Conservation (phyloP, 1,140 invertebrate genomes). For the Drosophila pandora region DNA sequence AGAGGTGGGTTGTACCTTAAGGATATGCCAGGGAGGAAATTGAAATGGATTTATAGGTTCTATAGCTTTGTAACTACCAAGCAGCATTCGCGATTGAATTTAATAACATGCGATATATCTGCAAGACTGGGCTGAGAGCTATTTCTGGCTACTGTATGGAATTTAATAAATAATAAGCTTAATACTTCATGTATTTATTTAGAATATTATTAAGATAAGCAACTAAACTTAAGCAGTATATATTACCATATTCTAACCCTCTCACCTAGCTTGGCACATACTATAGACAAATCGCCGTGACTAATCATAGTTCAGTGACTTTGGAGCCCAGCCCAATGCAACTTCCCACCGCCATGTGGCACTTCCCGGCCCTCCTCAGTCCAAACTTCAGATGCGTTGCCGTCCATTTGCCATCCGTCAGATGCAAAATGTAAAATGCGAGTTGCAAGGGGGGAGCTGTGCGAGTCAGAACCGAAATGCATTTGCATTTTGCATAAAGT, state of each 20-base stretch:
- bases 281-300: conserved; percentile 44
- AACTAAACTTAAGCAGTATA: no score
- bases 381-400: conserved; percentile 43
- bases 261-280: conserved; percentile 11
- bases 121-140: background rate
- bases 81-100: background rate
- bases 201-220: no score
- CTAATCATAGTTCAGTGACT: conserved; percentile 62
- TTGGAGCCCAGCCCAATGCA: conserved; percentile 29
- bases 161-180: no score
- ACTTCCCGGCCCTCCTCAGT: background rate
- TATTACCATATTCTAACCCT: background rate
- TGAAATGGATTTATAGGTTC: conserved; percentile 20
- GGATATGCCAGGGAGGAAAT: conserved; percentile 18
- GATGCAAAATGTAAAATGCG: conserved; percentile 20
- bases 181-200: no score
- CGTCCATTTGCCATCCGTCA: conserved; percentile 66
- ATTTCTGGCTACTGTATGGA: no score
- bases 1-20: background rate
- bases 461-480: conserved; percentile 50
- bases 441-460: background rate
- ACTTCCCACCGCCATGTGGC: conserved; percentile 35
- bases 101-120: background rate
- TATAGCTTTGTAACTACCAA: background rate
- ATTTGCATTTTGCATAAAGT: conserved; percentile 78